phyloP scores from a whole-genome alignment of 2,888 invertebrate genomes.

The Noctua pronuba region DNA sequence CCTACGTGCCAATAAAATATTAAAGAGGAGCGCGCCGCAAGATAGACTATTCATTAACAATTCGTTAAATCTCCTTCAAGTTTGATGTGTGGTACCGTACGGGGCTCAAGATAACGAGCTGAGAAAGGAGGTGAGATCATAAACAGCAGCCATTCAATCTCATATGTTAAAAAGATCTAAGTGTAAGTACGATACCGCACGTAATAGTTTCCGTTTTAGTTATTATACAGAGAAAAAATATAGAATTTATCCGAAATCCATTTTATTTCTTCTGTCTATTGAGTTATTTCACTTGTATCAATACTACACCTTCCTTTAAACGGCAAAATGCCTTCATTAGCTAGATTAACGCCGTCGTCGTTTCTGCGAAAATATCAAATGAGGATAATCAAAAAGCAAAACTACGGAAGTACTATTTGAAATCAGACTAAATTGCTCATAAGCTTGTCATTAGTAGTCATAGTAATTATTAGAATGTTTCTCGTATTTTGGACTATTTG shows the following conservation, averaged over 20 bases:
- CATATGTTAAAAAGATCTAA: no score
- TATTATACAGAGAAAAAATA: background rate
- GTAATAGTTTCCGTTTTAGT: background rate
- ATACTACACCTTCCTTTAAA: background rate
- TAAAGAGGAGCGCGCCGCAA: slow-evolving; percentile 65
- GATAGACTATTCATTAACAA: slow-evolving; percentile 69
- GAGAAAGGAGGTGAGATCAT: background rate
- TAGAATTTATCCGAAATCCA: background rate
- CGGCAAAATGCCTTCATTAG: background rate
- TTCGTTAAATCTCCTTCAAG: slow-evolving; percentile 65
- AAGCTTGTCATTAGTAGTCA: no score
- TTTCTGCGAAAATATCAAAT: slow-evolving; percentile 15
- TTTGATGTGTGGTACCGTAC: slow-evolving; percentile 51
- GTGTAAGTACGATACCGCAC: no score
- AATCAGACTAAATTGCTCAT: no score
- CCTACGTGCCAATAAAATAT: slow-evolving; percentile 69
- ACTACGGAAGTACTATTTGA: no score
- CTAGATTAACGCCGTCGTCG: background rate
- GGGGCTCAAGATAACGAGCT: slow-evolving; percentile 2
- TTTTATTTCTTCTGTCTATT: background rate
- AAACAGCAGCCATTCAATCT: background rate
- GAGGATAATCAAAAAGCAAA: slow-evolving; percentile 32
- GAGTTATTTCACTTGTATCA: no score
- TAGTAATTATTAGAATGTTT: no score
- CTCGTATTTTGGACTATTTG: no score